Evolutionary conservation across 2,888 invertebrate genomes (phyloP).

Genomic region (Lacanobia wlatinum): DNA sequence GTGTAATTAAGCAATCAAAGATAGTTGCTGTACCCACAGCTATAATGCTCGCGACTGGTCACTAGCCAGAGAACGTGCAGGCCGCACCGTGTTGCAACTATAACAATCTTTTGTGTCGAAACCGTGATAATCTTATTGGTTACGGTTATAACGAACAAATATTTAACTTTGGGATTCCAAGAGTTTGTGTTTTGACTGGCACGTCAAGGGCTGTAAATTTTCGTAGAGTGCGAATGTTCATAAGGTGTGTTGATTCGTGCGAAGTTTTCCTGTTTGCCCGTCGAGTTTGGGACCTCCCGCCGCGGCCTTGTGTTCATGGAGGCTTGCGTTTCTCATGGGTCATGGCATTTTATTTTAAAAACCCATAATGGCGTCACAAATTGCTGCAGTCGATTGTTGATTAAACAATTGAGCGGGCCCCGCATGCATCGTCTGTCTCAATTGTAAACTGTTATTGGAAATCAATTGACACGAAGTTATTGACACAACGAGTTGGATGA

Average conservation of each 20-base stretch:
- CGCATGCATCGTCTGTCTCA: slow-evolving; percentile 86
- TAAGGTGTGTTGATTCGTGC: slow-evolving; percentile 48
- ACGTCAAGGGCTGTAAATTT: slow-evolving; percentile 63
- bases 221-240: slow-evolving; percentile 46
- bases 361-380: slow-evolving; percentile 77
- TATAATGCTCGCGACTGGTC: slow-evolving; percentile 9
- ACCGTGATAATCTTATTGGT: slow-evolving; percentile 69
- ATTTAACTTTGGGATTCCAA: slow-evolving; percentile 67
- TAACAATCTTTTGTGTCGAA: slow-evolving; percentile 60
- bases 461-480: slow-evolving; percentile 87
- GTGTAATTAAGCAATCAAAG: slow-evolving; percentile 39
- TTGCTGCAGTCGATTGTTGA: slow-evolving; percentile 82
- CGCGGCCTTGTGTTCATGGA: slow-evolving; percentile 57
- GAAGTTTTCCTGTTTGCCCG: slow-evolving; percentile 70
- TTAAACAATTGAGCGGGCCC: slow-evolving; percentile 86
- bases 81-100: slow-evolving; percentile 33
- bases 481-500: slow-evolving; percentile 79
- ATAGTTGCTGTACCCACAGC: neutral
- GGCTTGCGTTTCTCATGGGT: slow-evolving; percentile 71
- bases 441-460: slow-evolving; percentile 89
- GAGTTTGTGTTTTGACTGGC: slow-evolving; percentile 67
- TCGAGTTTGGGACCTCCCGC: slow-evolving; percentile 74
- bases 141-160: slow-evolving; percentile 68
- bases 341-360: slow-evolving; percentile 79
- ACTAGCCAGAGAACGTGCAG: slow-evolving; percentile 19